Conservation (phyloP, 2,888 invertebrate genomes). For the Sialis fuliginosa region DNA sequence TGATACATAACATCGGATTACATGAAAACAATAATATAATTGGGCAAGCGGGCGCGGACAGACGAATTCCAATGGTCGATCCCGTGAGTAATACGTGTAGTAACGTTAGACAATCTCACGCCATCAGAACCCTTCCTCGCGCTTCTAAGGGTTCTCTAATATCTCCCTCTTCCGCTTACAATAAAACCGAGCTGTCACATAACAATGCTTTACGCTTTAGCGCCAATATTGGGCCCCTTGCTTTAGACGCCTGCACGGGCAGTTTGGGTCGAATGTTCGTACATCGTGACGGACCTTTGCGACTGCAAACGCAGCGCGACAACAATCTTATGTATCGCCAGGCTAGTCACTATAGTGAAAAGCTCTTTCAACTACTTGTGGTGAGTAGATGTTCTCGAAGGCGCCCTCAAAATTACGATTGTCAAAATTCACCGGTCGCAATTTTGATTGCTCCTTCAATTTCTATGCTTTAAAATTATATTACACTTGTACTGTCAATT, state of each 20-base stretch:
- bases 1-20: no score
- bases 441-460: no score
- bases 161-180: background rate
- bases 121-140: background rate
- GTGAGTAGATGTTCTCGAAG: no score
- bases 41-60: no score
- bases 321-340: no score
- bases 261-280: slow-evolving; percentile 5
- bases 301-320: background rate
- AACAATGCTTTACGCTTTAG: background rate
- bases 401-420: no score
- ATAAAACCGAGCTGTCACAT: background rate
- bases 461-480: no score
- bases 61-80: background rate
- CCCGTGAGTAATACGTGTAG: slow-evolving; percentile 5
- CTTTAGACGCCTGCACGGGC: background rate
- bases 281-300: slow-evolving; percentile 4
- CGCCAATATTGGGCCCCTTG: background rate
- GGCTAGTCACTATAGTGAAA: no score
- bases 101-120: background rate
- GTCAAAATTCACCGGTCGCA: no score
- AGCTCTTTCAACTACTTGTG: no score
- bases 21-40: no score
- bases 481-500: no score
- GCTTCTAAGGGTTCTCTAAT: background rate